A percentile compares a stretch with the other conserved stretches of the same genome.
phyloP scores from a whole-genome alignment of 1,140 invertebrate genomes.

The Muscidifurax raptorellus region DNA sequence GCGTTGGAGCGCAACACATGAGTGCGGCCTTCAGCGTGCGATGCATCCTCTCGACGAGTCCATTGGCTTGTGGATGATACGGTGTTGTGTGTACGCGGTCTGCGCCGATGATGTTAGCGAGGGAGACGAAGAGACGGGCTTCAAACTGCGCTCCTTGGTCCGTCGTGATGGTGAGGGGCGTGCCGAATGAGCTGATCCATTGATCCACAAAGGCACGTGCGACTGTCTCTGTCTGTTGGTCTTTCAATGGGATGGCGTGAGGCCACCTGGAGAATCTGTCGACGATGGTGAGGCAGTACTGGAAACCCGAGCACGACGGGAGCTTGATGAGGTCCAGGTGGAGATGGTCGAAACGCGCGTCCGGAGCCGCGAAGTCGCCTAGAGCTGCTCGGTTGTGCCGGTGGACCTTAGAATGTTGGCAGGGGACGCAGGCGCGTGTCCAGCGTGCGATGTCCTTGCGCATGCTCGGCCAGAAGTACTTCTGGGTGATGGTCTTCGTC shows the following conservation, averaged over 20 bases:
- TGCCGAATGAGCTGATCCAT: constrained; percentile 66
- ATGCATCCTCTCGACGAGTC: constrained; percentile 63
- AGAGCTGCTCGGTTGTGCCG: constrained; percentile 23
- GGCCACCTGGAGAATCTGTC: constrained; percentile 44
- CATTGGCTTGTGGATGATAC: constrained; percentile 64
- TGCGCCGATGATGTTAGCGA: background rate
- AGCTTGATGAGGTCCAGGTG: constrained; percentile 30
- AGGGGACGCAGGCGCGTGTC: too few relatives aligned
- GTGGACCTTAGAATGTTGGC: too few relatives aligned
- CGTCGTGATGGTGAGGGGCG: constrained; percentile 43
- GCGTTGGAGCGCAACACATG: constrained; percentile 54
- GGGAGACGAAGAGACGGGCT: constrained; percentile 14
- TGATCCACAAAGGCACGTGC: background rate
- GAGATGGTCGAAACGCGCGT: constrained; percentile 57
- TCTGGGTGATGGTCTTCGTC: too few relatives aligned
- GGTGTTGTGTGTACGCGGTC: constrained; percentile 26
- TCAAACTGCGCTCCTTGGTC: constrained; percentile 38
- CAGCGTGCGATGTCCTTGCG: too few relatives aligned
- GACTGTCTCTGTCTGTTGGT: background rate
- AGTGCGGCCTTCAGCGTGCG: constrained; percentile 61
- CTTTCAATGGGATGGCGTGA: background rate
- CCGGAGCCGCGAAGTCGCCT: constrained; percentile 30
- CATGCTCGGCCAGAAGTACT: too few relatives aligned
- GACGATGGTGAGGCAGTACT: constrained; percentile 47
- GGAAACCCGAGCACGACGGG: background rate